Percentiles rank a stretch among this genome's conserved stretches.
phyloP scores from a whole-genome alignment of 2,113 vertebrate genomes.

The Tetraodon nigroviridis region DNA sequence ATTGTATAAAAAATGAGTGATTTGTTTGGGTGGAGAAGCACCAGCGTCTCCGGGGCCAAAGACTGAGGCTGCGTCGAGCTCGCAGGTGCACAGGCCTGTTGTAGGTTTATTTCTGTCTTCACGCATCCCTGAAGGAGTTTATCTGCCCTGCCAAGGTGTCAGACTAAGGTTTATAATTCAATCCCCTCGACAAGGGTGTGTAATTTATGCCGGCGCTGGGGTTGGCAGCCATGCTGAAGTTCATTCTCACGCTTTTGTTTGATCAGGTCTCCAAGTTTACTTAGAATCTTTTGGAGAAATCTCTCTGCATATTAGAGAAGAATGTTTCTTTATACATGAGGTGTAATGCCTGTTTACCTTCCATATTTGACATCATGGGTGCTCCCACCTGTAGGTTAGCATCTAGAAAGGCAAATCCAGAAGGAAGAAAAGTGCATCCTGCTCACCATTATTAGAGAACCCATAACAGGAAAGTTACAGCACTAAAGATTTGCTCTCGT shows the following conservation, averaged over 20 bases:
- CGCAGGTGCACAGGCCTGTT: conserved; percentile 10
- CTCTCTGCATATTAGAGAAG: too few relatives aligned
- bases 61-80: neutral
- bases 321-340: too few relatives aligned
- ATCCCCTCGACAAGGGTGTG: neutral
- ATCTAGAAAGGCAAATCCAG: neutral
- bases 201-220: neutral
- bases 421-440: neutral
- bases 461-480: conserved; percentile 1
- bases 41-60: conserved; percentile 22
- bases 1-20: conserved; percentile 79
- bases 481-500: conserved; percentile 25
- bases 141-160: neutral
- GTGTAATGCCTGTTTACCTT: neutral
- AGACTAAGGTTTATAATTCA: conserved; percentile 3
- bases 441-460: conserved; percentile 4
- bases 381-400: too few relatives aligned
- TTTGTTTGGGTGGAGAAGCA: conserved; percentile 66
- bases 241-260: neutral
- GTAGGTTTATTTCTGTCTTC: neutral
- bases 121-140: neutral
- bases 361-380: too few relatives aligned
- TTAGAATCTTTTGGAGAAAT: too few relatives aligned
- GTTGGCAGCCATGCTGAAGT: neutral
- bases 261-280: neutral